Base-by-base conservation (phyloP, 2,888 invertebrate species). In the Ganaspis brasiliensis region DNA sequence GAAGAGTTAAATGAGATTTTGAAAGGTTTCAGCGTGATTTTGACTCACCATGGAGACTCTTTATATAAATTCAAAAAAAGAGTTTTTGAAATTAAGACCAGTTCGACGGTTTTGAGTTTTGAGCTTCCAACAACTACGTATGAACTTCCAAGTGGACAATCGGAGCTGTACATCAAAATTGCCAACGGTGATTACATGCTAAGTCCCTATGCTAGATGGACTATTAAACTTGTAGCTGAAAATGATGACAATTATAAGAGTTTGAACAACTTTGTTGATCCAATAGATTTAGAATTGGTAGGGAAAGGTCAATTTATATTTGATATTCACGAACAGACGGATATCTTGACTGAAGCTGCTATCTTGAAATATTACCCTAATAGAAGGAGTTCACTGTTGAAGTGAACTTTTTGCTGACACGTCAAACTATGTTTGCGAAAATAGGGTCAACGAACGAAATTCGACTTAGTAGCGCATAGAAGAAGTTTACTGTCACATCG, bases 181-280 rank as follows among this genome's bases (percentile, higher is more conserved):
- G 57, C 31, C n/a, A 57, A 57, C 5, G 31, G 24, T n/a, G 24
- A 31, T 1, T 57, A 12, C 5, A 57, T 57, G 57, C 19, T 31
- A n/a, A 40, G 10, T 24, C 21, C 8, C 26, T 45, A 19, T 2
- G 31, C 49, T 10, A 67, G 16, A 21, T 35, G 37, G 37, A 78
- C 61, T 52, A 21, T 67, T 52, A 24, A 76, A 26, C 55, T 45
- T 8, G n/a, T n/a, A n/a, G n/a, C n/a, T n/a, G n/a, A n/a, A n/a
- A 6, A 16, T 16, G 45, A 6, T 49, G 45, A 49, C 8, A n/a
- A 49, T 1, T n/a, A 49, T n/a, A n/a, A 1, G 4, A 45, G 12
- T 14, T n/a, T 49, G 49, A 49, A 49, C 5, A 49, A n/a, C n/a
- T 49, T 49, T 49, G 6, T 16, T 14, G 49, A 16, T 6, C 1